Evolutionary conservation across 2,888 invertebrate species (phyloP), one percentile per base, ranked within the genome.

Genomic region (Tridacna gigas): DNA sequence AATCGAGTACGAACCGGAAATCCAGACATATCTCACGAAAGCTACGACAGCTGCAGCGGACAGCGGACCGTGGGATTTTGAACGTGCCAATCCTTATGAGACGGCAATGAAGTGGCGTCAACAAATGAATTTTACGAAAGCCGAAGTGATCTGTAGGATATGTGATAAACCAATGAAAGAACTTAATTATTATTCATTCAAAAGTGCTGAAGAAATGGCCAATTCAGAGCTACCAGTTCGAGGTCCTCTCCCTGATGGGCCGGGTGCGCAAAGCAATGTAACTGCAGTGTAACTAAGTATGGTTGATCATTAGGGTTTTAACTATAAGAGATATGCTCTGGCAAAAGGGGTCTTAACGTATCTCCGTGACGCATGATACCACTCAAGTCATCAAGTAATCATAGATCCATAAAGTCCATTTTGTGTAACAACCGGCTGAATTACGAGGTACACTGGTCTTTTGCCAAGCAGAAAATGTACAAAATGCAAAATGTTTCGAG

Each of bases 91-190:
- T 51, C 71, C 71, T 11, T 71, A 71, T 20, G 15, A 48, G 13
- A 71, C 71, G 12, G 71, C 71, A 0, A 71, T 71, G 71, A 71
- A 71, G 51, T 71, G 71, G 71, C 45, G 71, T 15, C 9, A 51
- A 48, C 47, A 71, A 51, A 18, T 71, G 13, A 51, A 71, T 22
- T 71, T 51, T n/a, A 26, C 71, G 15, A 71, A 25, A 15, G 71
- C 71, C 7, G 45, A 28, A 37, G 22, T 26, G 25, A 71, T 71
- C 48, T 71, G 71, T 71, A 15, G 20, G 22, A 71, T 71, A 7
- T 71, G 71, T 71, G 71, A 71, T 18, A 71, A 71, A 51, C 51
- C 51, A 22, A 71, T 71, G 71, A 48, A 51, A 18, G 71, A 22
- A 15, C 25, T 71, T 12, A 71, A 71, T 15, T 71, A 71, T 48